Conservation (phyloP, 2,797 vertebrate species). For the Brotogeris chrysoptera region DNA sequence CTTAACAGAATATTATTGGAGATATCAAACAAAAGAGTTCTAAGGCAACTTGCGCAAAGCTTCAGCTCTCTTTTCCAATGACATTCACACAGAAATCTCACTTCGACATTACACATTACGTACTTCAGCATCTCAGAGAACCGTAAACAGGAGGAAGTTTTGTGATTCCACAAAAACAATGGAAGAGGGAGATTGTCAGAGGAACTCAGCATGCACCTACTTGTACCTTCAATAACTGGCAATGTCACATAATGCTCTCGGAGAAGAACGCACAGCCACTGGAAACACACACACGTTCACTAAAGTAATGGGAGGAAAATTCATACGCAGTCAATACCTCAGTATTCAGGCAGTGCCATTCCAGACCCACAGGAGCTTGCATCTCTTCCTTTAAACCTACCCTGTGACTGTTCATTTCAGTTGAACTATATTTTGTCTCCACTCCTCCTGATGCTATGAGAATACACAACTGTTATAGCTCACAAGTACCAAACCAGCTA, state of each 20-base stretch:
- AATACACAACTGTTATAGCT: not conserved
- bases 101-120: not conserved
- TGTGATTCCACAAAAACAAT: not conserved
- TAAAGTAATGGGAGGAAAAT: not conserved
- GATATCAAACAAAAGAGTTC: not conserved
- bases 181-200: not conserved
- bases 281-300: not conserved
- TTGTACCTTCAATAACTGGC: not conserved
- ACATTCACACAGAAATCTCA: not conserved
- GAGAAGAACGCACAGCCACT: accelerated
- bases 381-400: not conserved
- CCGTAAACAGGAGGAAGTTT: not conserved
- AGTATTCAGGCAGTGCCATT: not conserved
- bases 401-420: not conserved
- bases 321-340: not conserved
- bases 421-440: not conserved
- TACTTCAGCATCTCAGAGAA: not conserved
- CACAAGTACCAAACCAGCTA: not conserved
- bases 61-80: not conserved
- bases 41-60: not conserved
- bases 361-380: not conserved
- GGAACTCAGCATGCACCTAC: not conserved
- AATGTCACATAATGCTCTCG: not conserved
- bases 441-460: not conserved
- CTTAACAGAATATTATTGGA: not conserved